phyloP scores from a whole-genome alignment of 2,888 invertebrate species.

The Leptarthrus brevirostris region DNA sequence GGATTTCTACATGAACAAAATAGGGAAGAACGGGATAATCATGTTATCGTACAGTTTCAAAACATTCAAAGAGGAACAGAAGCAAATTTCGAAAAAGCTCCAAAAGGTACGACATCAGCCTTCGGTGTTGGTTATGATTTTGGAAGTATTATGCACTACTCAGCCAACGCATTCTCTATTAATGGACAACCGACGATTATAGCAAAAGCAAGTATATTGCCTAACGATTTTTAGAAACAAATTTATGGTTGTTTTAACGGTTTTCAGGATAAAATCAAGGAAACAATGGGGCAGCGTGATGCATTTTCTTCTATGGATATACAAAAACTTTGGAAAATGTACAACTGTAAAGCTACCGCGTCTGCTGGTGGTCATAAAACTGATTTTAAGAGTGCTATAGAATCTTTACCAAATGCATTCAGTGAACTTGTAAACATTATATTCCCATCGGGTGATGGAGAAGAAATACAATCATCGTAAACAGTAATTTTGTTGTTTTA shows the following conservation, averaged over 20 bases:
- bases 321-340: conserved; percentile 77
- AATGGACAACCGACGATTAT: conserved; percentile 79
- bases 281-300: conserved; percentile 75
- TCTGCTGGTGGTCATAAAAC: conserved; percentile 52
- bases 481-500: neutral
- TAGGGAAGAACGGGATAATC: conserved; percentile 76
- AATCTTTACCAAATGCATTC: conserved; percentile 4
- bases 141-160: conserved; percentile 87
- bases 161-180: conserved; percentile 78
- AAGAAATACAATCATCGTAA: conserved; percentile 27
- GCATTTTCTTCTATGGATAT: conserved; percentile 77
- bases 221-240: too few relatives aligned
- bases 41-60: conserved; percentile 63
- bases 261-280: conserved; percentile 49
- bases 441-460: conserved; percentile 27
- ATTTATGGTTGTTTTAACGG: neutral
- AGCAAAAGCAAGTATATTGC: conserved; percentile 75
- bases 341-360: conserved; percentile 69
- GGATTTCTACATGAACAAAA: conserved; percentile 84
- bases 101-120: conserved; percentile 70
- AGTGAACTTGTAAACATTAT: conserved; percentile 22
- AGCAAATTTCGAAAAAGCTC: conserved; percentile 76
- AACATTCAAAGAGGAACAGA: conserved; percentile 69
- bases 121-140: conserved; percentile 82
- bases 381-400: conserved; percentile 20